Conservation (phyloP, 2,888 invertebrate genomes). For the Metallyticus violacea region DNA sequence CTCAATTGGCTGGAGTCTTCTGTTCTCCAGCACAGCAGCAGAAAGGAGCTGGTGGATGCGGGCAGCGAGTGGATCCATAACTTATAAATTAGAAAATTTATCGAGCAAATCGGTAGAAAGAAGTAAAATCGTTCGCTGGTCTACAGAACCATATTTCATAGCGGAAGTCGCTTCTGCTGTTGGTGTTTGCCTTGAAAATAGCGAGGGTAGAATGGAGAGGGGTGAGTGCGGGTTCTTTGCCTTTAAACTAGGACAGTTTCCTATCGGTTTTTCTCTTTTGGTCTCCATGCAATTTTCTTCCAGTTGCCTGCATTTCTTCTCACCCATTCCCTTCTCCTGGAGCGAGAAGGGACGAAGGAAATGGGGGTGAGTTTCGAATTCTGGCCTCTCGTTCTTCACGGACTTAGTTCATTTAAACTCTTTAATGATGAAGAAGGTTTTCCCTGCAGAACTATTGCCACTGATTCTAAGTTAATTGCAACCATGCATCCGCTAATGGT, state of each 20-base stretch:
- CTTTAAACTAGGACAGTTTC: slow-evolving; percentile 15
- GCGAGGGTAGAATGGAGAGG: background rate
- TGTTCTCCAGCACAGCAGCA: slow-evolving; percentile 5
- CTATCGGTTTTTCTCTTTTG: slow-evolving; percentile 11
- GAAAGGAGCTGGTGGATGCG: background rate
- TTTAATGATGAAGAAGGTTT: background rate
- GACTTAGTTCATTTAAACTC: background rate
- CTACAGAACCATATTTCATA: slow-evolving; percentile 18
- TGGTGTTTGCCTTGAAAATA: slow-evolving; percentile 1
- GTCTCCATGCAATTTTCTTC: slow-evolving; percentile 13
- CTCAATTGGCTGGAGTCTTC: slow-evolving; percentile 7
- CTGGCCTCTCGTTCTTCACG: too few species aligned
- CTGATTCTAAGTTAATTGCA: background rate
- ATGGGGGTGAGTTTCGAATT: background rate
- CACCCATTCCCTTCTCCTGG: background rate
- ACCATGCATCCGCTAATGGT: background rate
- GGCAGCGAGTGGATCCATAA: slow-evolving; percentile 10
- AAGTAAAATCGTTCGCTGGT: slow-evolving; percentile 16
- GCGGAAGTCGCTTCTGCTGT: slow-evolving; percentile 2
- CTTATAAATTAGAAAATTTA: slow-evolving; percentile 21
- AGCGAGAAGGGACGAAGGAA: background rate
- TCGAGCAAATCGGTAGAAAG: slow-evolving; percentile 20
- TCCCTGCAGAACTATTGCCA: background rate
- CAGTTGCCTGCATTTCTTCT: slow-evolving; percentile 8
- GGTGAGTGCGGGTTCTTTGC: background rate